Base-by-base conservation (phyloP, 2,888 invertebrate species). In the Herminia tarsipennalis region DNA sequence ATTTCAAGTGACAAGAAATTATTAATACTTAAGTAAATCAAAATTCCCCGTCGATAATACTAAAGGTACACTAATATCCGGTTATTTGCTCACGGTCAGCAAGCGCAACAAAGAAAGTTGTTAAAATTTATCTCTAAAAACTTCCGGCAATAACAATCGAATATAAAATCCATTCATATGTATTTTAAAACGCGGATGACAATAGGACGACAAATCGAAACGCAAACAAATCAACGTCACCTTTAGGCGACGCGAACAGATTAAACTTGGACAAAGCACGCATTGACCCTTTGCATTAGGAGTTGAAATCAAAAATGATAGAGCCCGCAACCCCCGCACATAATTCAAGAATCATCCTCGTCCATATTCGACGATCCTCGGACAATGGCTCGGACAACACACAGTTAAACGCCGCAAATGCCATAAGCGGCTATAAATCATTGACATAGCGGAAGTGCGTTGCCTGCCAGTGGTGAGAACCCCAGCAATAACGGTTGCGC, bases 401-500 rank as follows among this genome's bases (percentile, higher is more conserved):
- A 78, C 81, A 82, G 84, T 81, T 78, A 76, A 81, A 78, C 82
- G 84, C 84, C 86, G 73, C 83, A 80, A 83, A 88, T 86, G 78
- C 88, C 83, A 79, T 78, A 76, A 83, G 81, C 82, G 76, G 67
- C 74, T 66, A 86, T 90, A 90, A 89, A 90, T 90, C 89, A 90
- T 90, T 78, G 83, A 76, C 88, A 88, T 88, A 86, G 87, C 90
- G 90, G 90, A 90, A 90, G 83, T 85, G 84, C 85, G 87, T 82
- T 79, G 81, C 74, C 77, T 73, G 73, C 73, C 76, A 64, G 69
- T 66, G 75, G 67, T 58, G 71, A 72, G 73, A 66, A 68, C 81
- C 77, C 80, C 75, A 71, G 81, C 83, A 83, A 88, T 88, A 88
- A 87, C 88, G 83, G 82, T 79, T 81, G 70, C 83, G 76, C 71